These are phyloP conservation scores for Neuroscelio doddi DNA, from an alignment of 2,888 invertebrate species.

Conservation along the genomic window DNA sequence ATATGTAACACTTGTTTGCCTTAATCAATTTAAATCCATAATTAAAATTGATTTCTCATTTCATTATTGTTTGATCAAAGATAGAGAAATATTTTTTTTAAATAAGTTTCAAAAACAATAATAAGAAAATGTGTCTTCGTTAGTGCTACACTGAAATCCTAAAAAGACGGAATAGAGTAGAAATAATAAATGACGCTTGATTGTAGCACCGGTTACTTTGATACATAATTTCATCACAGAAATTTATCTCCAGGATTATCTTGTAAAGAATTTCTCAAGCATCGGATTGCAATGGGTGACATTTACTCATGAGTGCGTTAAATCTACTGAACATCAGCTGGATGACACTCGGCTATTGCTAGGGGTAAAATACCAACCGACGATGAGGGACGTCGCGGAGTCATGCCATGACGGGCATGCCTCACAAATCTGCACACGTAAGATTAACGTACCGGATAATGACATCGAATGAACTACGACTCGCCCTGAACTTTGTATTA, in stretches of 20 bases:
- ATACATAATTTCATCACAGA: not conserved
- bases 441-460: slow-evolving; percentile 59
- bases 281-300: slow-evolving; percentile 23
- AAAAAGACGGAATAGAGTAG: not conserved
- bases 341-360: slow-evolving; percentile 8
- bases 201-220: slow-evolving; percentile 12
- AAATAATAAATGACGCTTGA: slow-evolving; percentile 21
- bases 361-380: slow-evolving; percentile 4
- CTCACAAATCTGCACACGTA: slow-evolving; percentile 36
- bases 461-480: slow-evolving; percentile 30
- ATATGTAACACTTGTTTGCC: too few relatives aligned
- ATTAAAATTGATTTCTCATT: too few relatives aligned
- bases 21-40: too few relatives aligned
- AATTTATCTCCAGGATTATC: slow-evolving; percentile 31
- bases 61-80: slow-evolving; percentile 19
- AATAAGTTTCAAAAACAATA: not conserved
- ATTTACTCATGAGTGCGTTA: slow-evolving; percentile 23
- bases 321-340: slow-evolving; percentile 23
- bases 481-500: too few relatives aligned
- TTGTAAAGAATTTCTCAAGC: slow-evolving; percentile 23
- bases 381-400: slow-evolving; percentile 19
- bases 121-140: not conserved
- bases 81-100: slow-evolving; percentile 1
- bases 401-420: slow-evolving; percentile 17
- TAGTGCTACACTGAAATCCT: too few relatives aligned